Evolutionary conservation across 2,888 invertebrate genomes (phyloP), one percentile per base, ranked within the genome.

Genomic region (Calliopum simillimum): DNA sequence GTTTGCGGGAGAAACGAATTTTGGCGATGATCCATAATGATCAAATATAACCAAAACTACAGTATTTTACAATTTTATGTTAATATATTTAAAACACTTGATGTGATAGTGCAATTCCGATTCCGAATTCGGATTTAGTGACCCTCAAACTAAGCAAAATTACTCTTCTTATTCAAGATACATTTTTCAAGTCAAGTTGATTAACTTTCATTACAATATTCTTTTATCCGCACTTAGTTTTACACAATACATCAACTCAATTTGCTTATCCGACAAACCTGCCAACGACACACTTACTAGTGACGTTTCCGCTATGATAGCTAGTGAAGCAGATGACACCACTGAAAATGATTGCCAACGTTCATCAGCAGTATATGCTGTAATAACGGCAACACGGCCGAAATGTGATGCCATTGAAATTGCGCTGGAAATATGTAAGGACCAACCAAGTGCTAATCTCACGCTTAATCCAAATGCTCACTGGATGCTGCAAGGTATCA

Each of bases 361-460:
- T 62, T 87, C 87, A 19, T 84, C 87, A 46, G 64, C 77, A 5
- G 80, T 80, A 21, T 87, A 75, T 12, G 61, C 73, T 71, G 8
- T 71, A 59, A 19, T 76, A 43, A 74, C 77, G 16, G 65, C 81
- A 55, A 44, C 79, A 70, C 79, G 83, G 13, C 85, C 84, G 6
- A 80, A 81, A 67, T 73, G 76, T 4, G 79, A 81, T 66, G 89
- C 79, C 3, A 79, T 77, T 5, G 85, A 84, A n/a, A n/a, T n/a
- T n/a, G 0, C 85, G 84, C 4, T 86, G 86, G 63, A 79, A 76
- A 62, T n/a, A n/a, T n/a, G n/a, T n/a, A 85, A 84, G 0, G 93
- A 91, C 80, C n/a, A n/a, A n/a, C 94, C 91, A n/a, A 94, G 94
- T 13, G 81, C 82, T n/a, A 88, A 87, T 0, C 86, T 90, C 11